These are phyloP conservation scores for Felis catus DNA, from an alignment of 2,113 vertebrate species.

Conservation along the genomic window DNA sequence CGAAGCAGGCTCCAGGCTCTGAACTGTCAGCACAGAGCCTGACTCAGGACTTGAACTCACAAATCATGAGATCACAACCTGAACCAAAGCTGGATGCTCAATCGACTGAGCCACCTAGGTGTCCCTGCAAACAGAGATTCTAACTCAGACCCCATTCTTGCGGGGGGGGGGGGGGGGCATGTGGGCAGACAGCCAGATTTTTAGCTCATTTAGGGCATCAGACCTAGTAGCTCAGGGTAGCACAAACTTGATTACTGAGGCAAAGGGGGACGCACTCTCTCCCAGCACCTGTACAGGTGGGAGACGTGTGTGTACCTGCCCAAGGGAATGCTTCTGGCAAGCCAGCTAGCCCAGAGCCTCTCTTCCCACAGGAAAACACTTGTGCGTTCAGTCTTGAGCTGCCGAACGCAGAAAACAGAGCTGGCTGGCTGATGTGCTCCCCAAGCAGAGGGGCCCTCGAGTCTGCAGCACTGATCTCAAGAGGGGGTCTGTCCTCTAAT, in stretches of 20 bases:
- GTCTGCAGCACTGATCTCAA: not conserved
- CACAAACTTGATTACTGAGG: not conserved
- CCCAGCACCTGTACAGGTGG: not conserved
- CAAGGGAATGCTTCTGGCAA: not conserved
- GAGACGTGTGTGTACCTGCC: rapidly evolving
- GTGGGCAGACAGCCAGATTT: not conserved
- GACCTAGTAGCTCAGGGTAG: not conserved
- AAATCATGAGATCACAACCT: no score
- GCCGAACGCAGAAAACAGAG: not conserved
- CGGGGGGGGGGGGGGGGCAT: not conserved
- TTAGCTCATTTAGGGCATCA: not conserved
- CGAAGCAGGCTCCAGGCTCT: no score
- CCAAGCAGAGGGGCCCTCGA: not conserved
- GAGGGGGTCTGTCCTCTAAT: not conserved
- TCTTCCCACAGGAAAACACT: not conserved
- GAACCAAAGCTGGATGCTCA: no score
- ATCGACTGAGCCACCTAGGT: no score
- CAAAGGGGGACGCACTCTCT: not conserved
- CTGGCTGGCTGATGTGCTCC: not conserved
- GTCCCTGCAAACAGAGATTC: not conserved
- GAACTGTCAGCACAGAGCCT: no score
- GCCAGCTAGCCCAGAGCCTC: not conserved
- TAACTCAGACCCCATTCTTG: not conserved
- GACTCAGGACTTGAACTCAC: no score
- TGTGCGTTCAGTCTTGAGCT: not conserved